phyloP scores from a whole-genome alignment of 2,888 invertebrate genomes.

The Pachliopta kotzebuea region DNA sequence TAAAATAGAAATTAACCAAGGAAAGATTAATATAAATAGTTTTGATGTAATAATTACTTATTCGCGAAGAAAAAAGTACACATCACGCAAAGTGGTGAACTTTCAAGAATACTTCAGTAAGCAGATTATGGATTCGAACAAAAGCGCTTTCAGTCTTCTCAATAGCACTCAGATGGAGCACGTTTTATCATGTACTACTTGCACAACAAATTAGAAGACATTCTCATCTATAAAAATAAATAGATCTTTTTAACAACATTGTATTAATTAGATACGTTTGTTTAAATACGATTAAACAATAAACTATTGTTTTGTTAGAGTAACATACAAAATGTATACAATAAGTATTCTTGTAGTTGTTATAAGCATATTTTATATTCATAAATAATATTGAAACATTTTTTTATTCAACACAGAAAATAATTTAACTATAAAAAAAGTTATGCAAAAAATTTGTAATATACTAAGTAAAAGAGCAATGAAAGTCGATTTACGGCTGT shows the following conservation, averaged over 20 bases:
- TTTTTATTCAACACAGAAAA: background rate
- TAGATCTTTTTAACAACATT: background rate
- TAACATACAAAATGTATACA: too few species aligned
- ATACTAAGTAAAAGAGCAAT: background rate
- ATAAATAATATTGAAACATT: background rate
- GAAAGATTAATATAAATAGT: background rate
- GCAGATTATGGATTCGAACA: slow-evolving; percentile 21
- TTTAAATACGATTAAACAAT: too few species aligned
- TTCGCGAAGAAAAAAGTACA: slow-evolving; percentile 10
- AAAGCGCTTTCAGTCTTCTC: slow-evolving; percentile 18
- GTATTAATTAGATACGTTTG: too few species aligned
- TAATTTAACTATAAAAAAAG: background rate
- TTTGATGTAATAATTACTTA: background rate
- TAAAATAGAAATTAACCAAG: too few species aligned
- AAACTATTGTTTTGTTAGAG: too few species aligned
- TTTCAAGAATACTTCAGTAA: slow-evolving; percentile 21
- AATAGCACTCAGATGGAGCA: slow-evolving; percentile 10
- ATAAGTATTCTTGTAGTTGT: too few species aligned
- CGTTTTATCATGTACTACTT: slow-evolving; percentile 1
- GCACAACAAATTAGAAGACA: background rate
- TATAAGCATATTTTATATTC: too few species aligned
- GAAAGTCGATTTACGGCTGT: background rate
- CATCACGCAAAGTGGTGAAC: slow-evolving; percentile 9
- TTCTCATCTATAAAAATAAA: slow-evolving; percentile 1
- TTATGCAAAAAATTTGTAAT: too few species aligned